Base-by-base conservation (phyloP, 2,113 vertebrate genomes). In the Muntiacus muntjak region DNA sequence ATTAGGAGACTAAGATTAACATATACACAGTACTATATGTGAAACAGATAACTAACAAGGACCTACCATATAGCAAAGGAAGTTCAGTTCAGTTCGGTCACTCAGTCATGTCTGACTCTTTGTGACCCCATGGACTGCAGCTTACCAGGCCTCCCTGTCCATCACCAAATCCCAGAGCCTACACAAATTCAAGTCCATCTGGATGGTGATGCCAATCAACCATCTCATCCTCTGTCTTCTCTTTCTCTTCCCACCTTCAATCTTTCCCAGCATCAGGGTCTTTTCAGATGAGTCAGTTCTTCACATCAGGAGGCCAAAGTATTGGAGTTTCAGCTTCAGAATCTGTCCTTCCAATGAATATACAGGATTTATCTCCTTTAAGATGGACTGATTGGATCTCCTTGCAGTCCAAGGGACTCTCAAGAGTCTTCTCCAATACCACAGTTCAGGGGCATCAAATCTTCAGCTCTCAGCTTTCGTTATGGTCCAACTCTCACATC, bases 401-500 rank as follows among this genome's bases (percentile, higher is more conserved):
- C 64, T n/a, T 67, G 16, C 8, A 67, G 33, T n/a, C 7, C 8
- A 2, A n/a, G 16, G 33, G 8, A 67, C 33, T n/a, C 64, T 67
- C 2, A 9, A 67, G 16, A n/a, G 33, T 67, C 64, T 67, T 67
- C 7, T 19, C 16, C 62, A n/a, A 67, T 33, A 67, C 8, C 33
- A 19, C 8, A 67, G 16, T 67, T n/a, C 64, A n/a, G 19, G 19
- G 19, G 64, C 33, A 67, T 19, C 17, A 19, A 8, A 19, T 19
- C 16, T n/a, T 67, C 0, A 0, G 33, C 0, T 2, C 8, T 67
- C 33, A 67, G 16, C 16, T 67, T 67, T 67, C 3, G 5, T 67
- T 67, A 67, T n/a, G 7, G 62, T n/a, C 62, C 33, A 67, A 67
- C 16, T 62, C 6, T n/a, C 33, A n/a, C 16, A 67, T 67, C 7